Base-by-base conservation (phyloP, 1,140 invertebrate species). In the Drosophila ambigua region DNA sequence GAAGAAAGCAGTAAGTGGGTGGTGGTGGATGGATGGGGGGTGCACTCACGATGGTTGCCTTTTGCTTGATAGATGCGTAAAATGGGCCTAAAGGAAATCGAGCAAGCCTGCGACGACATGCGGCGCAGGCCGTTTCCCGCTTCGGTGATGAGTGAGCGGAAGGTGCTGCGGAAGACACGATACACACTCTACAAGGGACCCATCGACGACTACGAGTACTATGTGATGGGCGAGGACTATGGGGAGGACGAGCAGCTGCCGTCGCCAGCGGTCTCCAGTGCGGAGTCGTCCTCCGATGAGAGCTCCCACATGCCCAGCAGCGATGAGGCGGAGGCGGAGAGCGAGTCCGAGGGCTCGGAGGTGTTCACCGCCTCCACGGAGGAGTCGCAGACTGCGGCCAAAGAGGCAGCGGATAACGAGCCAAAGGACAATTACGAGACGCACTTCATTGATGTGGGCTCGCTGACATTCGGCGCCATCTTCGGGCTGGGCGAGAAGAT, bases 401-500 rank as follows among this genome's bases (percentile, higher is more conserved):
- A 46, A 2, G 65, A 48, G 4, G 5, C 31, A 2, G 13, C 7
- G 9, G 6, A 2, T 0, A 0, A 1, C 3, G 44, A 49, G 1
- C 8, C 8, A 11, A 9, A 45, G 54, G 7, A 16, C 0, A 7
- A 41, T 3, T 59, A 16, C 5, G 72, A 89, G 41, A 90, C 77
- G 5, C 90, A 77, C 35, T 91, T 91, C 13, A 81, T 92, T 7
- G 91, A 92, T 35, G 91, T 91, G 7, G 91, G 91, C 5, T 89
- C 88, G 0, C 51, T 92, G 5, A 79, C 89, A 20, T 90, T 72
- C 31, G 91, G 91, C 9, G 85, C 78, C 0, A 79, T 92, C 7
- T 92, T 92, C 50, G 91, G 91, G 0, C 48, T 92, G 82, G 94
- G 94, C 2, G 94, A 95, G 69, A 79, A 92, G 44, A 92, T 94